These are phyloP conservation scores for Cydia pomonella DNA, from an alignment of 1,140 invertebrate species.

Conservation along the genomic window DNA sequence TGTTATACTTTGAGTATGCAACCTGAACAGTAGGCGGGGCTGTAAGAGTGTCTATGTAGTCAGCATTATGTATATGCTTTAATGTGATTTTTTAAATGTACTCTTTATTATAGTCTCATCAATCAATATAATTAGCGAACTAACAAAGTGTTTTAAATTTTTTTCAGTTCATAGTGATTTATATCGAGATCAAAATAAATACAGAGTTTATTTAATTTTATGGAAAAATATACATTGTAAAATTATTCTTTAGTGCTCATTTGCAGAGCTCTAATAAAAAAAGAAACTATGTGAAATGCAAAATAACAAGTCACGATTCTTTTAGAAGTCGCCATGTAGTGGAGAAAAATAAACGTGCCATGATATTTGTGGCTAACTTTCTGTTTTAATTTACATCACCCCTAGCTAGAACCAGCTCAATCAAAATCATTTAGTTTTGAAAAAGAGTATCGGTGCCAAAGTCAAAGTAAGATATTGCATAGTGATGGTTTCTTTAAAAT, in stretches of 20 bases:
- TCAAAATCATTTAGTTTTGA: background rate
- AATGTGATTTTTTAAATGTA: conserved; percentile 82
- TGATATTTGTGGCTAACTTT: conserved; percentile 79
- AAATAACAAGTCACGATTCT: conserved; percentile 81
- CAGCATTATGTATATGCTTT: conserved; percentile 82
- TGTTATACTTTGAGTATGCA: conserved; percentile 70
- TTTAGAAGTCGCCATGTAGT: conserved; percentile 82
- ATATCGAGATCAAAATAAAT: conserved; percentile 80
- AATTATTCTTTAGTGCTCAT: conserved; percentile 75
- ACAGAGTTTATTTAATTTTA: conserved; percentile 82
- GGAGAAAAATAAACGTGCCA: conserved; percentile 82
- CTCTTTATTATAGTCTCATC: conserved; percentile 81
- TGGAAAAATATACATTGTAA: conserved; percentile 78
- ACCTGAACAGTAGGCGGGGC: conserved; percentile 50
- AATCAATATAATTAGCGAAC: conserved; percentile 79
- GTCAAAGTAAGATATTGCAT: too few species aligned
- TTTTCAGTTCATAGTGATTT: conserved; percentile 80
- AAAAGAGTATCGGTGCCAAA: background rate
- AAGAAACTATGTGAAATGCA: conserved; percentile 75
- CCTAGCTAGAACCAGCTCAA: conserved; percentile 11
- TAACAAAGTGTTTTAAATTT: conserved; percentile 80
- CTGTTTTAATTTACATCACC: conserved; percentile 57
- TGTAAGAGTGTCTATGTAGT: conserved; percentile 79
- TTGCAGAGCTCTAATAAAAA: conserved; percentile 75
- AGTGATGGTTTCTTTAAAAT: too few species aligned